Percentiles rank a stretch among this genome's conserved stretches.
phyloP scores from a whole-genome alignment of 2,113 vertebrate species.

The Axis porcinus region DNA sequence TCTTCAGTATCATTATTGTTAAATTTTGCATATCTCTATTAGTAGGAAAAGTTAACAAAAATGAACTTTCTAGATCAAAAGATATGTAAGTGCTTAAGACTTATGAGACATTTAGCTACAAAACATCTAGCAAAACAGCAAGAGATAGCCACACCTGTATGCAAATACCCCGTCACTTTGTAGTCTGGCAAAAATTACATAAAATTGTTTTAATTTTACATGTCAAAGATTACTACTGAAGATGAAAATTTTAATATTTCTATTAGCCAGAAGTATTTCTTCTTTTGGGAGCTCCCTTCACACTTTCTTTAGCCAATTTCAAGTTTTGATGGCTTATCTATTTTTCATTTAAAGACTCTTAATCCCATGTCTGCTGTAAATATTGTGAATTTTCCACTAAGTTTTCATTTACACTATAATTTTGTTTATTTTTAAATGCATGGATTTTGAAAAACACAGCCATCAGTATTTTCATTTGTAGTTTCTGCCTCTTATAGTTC shows the following conservation, averaged over 20 bases:
- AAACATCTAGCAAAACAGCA: neutral
- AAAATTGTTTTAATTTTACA: neutral
- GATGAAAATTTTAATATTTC: slow-evolving; percentile 12
- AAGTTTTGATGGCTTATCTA: neutral
- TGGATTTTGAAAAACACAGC: neutral
- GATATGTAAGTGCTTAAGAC: neutral
- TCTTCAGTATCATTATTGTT: neutral
- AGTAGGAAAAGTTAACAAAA: neutral
- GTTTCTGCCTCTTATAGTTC: neutral
- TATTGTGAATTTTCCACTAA: neutral
- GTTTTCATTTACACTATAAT: neutral
- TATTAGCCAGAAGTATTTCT: neutral
- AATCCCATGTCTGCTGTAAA: neutral
- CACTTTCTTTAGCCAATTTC: neutral
- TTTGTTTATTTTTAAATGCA: slow-evolving; percentile 6
- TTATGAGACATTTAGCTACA: neutral
- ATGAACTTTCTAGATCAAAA: neutral
- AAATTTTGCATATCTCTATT: neutral
- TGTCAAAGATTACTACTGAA: neutral
- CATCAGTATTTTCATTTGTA: neutral
- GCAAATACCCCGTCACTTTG: neutral
- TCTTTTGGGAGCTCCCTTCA: neutral
- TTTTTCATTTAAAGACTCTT: neutral
- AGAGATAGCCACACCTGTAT: neutral
- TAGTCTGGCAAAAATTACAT: neutral